Base-by-base conservation (phyloP, 2,888 invertebrate species). In the Deilephila porcellus region DNA sequence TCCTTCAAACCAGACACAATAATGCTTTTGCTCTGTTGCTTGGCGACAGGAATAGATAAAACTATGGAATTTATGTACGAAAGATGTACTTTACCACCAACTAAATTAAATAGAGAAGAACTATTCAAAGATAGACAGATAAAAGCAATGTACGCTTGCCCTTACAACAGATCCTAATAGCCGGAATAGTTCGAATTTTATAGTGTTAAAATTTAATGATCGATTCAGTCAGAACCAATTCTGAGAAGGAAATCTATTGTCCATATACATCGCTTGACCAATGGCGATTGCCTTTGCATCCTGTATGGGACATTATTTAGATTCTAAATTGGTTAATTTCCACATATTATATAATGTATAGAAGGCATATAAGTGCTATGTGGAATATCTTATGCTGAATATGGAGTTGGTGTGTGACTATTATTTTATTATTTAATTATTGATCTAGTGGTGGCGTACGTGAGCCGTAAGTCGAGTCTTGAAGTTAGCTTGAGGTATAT, bases 301-400 rank as follows among this genome's bases (percentile, higher is more conserved):
- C 89, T 88, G 89, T 76, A 76, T 59, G 75, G 78, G 75, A 79
- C 76, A 78, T 83, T 79, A 81, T 82, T 76, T 73, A 72, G 89
- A 81, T 74, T 90, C 77, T 79, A 90, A 90, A 90, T 90, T 78
- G 85, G 79, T 85, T 87, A 80, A 90, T 90, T 90, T 73, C 32
- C 63, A 56, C 56, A 56, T 7, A 56, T 59, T 59, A 56, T 64
- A 73, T 45, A 73, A 17, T 56, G n/a, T 73, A 25, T 67, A 20
- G 19, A 37, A 25, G 25, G 63, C 74, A 74, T 71, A 73, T 71
- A 73, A 71, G 25, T 32, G 60, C 59, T 52, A 67, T 25, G 45
- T 52, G 45, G 67, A 14, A 67, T 67, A 67, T 45, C 19, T 64
- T 52, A 25, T 5, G 14, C 6, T n/a, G 67, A 67, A 20, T 25